phyloP scores from a whole-genome alignment of 2,888 invertebrate species.

The Siphlonurus alternatus region DNA sequence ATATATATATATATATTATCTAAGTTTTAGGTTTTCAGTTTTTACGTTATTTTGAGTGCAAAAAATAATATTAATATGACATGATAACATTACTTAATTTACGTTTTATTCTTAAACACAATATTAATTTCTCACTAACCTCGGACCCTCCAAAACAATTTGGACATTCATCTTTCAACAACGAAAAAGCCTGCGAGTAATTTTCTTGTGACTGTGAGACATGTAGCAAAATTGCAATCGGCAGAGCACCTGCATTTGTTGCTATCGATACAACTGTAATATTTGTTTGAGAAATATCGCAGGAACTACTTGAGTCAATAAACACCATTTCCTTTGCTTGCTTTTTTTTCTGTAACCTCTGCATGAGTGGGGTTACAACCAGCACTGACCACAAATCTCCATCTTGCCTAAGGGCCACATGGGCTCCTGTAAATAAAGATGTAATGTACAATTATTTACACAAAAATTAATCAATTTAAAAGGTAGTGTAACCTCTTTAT shows the following conservation, averaged over 20 bases:
- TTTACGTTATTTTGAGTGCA: too few relatives aligned
- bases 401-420: neutral
- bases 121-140: too few relatives aligned
- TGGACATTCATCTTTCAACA: neutral
- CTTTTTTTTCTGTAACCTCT: constrained; percentile 6
- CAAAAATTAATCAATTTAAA: neutral
- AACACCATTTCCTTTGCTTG: constrained; percentile 10
- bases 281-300: constrained; percentile 11
- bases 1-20: neutral
- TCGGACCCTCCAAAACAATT: constrained; percentile 5
- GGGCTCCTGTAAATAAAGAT: neutral
- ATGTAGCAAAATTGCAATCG: neutral
- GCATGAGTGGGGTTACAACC: constrained; percentile 13
- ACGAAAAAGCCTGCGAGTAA: neutral
- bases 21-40: too few relatives aligned
- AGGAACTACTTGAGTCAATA: constrained; percentile 14
- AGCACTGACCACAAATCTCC: neutral
- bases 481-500: neutral
- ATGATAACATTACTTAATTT: too few relatives aligned
- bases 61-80: too few relatives aligned
- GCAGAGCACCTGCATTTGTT: neutral
- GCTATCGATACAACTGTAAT: constrained; percentile 9
- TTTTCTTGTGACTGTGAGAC: neutral
- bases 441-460: neutral
- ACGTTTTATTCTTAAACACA: too few relatives aligned